Conservation (phyloP, 2,797 vertebrate genomes). For the Mormyrops boulengeri region DNA sequence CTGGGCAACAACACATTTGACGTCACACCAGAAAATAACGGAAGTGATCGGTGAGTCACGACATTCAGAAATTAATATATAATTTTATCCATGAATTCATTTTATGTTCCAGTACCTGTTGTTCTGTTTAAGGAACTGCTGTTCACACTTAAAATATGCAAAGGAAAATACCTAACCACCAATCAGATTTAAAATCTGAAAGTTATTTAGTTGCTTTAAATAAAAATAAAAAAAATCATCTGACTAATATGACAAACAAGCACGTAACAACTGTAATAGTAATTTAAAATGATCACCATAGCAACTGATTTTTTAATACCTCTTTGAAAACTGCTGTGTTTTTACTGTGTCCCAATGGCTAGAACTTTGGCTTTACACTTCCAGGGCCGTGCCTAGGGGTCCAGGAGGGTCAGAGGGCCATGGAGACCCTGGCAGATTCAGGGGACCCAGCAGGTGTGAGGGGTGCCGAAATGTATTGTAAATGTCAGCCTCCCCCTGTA, state of each 20-base stretch:
- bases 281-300: background rate
- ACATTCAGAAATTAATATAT: background rate
- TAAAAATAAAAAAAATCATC: background rate
- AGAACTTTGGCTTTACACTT: background rate
- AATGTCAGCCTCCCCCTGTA: background rate
- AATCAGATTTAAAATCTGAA: background rate
- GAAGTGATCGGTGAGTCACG: background rate
- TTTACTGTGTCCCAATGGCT: background rate
- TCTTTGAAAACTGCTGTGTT: background rate
- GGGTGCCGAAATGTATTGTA: background rate
- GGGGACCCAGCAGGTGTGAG: background rate
- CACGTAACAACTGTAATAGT: background rate
- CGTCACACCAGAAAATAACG: background rate
- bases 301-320: background rate
- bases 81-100: background rate
- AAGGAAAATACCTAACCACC: background rate
- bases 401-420: background rate
- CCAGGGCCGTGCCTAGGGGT: background rate
- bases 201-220: background rate
- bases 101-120: background rate
- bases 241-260: background rate
- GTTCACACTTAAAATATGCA: background rate
- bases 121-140: background rate
- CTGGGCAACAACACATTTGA: background rate
- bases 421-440: background rate